Evolutionary conservation across 64 coral and sea anemone species (phyloP).

Genomic region (Catalaphyllia jardinei): DNA sequence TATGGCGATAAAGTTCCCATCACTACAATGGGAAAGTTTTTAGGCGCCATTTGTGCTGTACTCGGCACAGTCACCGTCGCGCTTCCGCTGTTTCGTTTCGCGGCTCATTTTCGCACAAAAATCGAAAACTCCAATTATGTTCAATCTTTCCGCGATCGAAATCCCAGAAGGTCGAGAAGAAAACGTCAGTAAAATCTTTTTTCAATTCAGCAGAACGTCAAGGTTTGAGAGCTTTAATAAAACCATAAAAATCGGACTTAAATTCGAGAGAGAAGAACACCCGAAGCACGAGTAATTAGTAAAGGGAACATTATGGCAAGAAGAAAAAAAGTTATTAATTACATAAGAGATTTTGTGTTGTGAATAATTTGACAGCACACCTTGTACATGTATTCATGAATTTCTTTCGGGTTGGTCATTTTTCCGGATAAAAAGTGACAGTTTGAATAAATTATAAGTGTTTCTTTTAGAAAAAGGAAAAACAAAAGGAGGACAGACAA

Average conservation of each 20-base stretch:
- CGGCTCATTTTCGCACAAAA: conserved; percentile 66
- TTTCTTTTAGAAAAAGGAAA: no score
- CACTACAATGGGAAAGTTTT: conserved; percentile 49
- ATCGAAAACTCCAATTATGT: conserved; percentile 33
- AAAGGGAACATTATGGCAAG: background rate
- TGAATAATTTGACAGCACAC: conserved; percentile 14
- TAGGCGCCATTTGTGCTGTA: conserved; percentile 69
- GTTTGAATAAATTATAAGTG: background rate
- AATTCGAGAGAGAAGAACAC: background rate
- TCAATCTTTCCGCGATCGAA: background rate
- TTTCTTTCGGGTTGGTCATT: conserved; percentile 11
- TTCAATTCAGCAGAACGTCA: background rate
- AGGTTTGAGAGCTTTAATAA: conserved; percentile 3
- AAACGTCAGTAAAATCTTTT: background rate
- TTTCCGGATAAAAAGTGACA: background rate
- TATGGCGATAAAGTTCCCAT: conserved; percentile 81
- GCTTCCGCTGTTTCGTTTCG: conserved; percentile 83
- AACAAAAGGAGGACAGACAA: no score
- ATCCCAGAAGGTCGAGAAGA: background rate
- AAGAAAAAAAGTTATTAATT: conserved; percentile 23
- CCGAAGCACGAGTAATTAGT: background rate
- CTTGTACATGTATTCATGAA: background rate
- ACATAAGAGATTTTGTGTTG: background rate
- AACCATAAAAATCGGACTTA: background rate
- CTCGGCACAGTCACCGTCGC: conserved; percentile 72